phyloP scores from a whole-genome alignment of 2,888 invertebrate species.

The Cynaeus angustus region DNA sequence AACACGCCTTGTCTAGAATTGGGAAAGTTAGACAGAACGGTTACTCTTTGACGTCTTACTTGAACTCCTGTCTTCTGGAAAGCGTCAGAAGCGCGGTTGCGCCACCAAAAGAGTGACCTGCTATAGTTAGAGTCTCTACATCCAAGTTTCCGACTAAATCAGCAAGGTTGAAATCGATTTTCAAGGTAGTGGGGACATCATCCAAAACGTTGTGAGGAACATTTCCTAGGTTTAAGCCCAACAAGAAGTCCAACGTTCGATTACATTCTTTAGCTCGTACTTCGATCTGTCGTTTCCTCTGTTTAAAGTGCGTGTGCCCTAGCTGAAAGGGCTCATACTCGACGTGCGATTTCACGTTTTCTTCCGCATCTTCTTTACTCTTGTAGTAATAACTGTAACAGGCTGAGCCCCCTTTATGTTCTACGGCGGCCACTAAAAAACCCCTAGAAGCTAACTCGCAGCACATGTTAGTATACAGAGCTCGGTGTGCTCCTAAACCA shows the following conservation, averaged over 20 bases:
- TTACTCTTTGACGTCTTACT: slow-evolving; percentile 64
- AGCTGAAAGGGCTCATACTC: slow-evolving; percentile 65
- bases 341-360: slow-evolving; percentile 65
- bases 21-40: neutral
- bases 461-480: slow-evolving; percentile 77
- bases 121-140: slow-evolving; percentile 71
- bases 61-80: slow-evolving; percentile 73
- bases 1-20: slow-evolving; percentile 71
- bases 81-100: slow-evolving; percentile 76
- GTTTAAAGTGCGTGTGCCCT: slow-evolving; percentile 68
- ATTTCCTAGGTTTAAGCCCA: slow-evolving; percentile 72
- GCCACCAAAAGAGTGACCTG: slow-evolving; percentile 81
- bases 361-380: slow-evolving; percentile 66
- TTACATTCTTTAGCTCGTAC: slow-evolving; percentile 73
- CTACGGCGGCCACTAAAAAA: slow-evolving; percentile 78
- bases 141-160: slow-evolving; percentile 71
- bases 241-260: slow-evolving; percentile 72
- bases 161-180: slow-evolving; percentile 61
- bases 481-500: slow-evolving; percentile 77
- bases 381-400: slow-evolving; percentile 72
- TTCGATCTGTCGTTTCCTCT: slow-evolving; percentile 71
- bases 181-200: slow-evolving; percentile 57
- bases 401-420: slow-evolving; percentile 75
- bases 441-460: slow-evolving; percentile 79
- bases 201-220: slow-evolving; percentile 72